These are phyloP conservation scores for Luehdorfia chinensis DNA, from an alignment of 1,140 invertebrate species.

Conservation along the genomic window DNA sequence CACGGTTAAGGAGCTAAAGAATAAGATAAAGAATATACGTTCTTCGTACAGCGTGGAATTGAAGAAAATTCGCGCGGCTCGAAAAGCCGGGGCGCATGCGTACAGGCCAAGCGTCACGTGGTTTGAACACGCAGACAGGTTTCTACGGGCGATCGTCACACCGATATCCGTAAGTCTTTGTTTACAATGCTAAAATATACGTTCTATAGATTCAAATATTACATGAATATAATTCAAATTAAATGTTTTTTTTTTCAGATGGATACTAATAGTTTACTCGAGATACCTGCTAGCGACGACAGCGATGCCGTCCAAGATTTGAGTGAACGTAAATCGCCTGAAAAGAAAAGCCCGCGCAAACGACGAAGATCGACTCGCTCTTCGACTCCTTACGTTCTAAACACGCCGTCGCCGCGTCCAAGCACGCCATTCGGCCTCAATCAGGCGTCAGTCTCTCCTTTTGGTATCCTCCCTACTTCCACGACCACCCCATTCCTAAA, in stretches of 20 bases:
- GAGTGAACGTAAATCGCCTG: slow-evolving; percentile 64
- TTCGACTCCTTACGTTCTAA: slow-evolving; percentile 69
- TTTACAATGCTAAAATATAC: slow-evolving; percentile 45
- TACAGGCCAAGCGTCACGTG: slow-evolving; percentile 75
- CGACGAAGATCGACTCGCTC: slow-evolving; percentile 65
- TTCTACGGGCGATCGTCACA: slow-evolving; percentile 73
- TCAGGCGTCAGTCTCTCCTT: slow-evolving; percentile 43
- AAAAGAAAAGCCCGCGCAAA: slow-evolving; percentile 68
- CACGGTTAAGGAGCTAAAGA: slow-evolving; percentile 72
- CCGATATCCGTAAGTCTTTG: slow-evolving; percentile 70
- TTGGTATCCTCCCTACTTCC: slow-evolving; percentile 56
- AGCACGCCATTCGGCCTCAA: slow-evolving; percentile 61
- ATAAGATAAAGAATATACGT: slow-evolving; percentile 74
- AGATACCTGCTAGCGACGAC: slow-evolving; percentile 68
- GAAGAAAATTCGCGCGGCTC: slow-evolving; percentile 73
- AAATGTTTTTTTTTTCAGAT: slow-evolving; percentile 50
- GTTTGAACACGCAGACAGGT: slow-evolving; percentile 76
- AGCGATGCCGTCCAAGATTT: slow-evolving; percentile 67
- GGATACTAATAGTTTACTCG: slow-evolving; percentile 61
- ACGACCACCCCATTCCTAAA: slow-evolving; percentile 57
- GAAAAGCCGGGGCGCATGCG: slow-evolving; percentile 71
- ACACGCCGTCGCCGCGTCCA: slow-evolving; percentile 67
- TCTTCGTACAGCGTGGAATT: slow-evolving; percentile 73
- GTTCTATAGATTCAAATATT: no score
- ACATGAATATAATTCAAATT: slow-evolving; percentile 21